Evolutionary conservation across 1,140 invertebrate species (phyloP), one percentile per base, ranked within the genome.

Genomic region (Plutomurus gul): DNA sequence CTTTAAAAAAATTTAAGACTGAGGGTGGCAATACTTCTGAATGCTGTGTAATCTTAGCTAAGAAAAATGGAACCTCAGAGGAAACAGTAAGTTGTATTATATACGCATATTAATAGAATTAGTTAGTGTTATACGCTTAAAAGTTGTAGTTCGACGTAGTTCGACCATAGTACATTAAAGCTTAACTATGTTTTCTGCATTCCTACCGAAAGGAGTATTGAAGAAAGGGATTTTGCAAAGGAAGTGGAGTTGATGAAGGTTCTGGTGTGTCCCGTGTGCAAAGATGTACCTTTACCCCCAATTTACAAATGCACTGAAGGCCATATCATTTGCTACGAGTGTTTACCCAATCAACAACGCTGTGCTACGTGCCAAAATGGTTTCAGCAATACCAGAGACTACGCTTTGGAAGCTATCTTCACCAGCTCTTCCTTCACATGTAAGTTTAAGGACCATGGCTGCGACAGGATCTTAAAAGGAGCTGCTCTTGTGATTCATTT

Each of bases 251-350:
- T 82, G 13, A 76, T 70, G 71, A 82, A 82, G 43, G 51, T 36
- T 4, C 51, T 81, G 47, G 72, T 81, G 49, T 82, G 81, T 46
- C 81, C 81, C 18, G 56, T 77, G 8, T 82, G 81, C 40, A 46
- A 46, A 36, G 81, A 82, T 46, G 76, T 82, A 25, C 78, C 79
- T 3, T 25, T 80, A 13, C 74, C 81, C 22, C 81, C 81, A 18
- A 82, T 82, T 71, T 82, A 75, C 73, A 81, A 76, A 6, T 82
- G 81, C 33, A 77, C 79, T 7, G 46, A 37, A 36, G 76, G 79
- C 20, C 81, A 82, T 25, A 75, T 71, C 13, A 78, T 78, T 30
- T 82, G 81, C 39, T 79, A 51, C 11, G 74, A 75, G 22, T 82
- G 81, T 56, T 30, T 72, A 47, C 20, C 37, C 22, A 56, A 75